Percentiles rank a stretch among this genome's conserved stretches.
These are phyloP conservation scores for Drosophila acutilabella DNA, from an alignment of 2,888 invertebrate genomes.

Conservation along the genomic window DNA sequence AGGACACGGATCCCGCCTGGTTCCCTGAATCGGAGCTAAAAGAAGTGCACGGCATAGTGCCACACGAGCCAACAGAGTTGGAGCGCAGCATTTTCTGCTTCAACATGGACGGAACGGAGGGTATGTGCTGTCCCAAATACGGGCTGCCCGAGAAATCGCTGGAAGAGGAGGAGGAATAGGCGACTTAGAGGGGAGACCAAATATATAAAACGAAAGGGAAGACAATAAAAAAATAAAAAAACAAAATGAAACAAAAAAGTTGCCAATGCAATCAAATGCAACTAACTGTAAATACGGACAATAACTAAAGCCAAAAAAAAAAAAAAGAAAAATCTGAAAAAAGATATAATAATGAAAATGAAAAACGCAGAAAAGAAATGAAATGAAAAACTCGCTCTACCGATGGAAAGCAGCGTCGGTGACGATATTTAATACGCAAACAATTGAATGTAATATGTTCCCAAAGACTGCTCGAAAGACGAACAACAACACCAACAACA, in stretches of 20 bases:
- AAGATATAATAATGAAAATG: background rate
- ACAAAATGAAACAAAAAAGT: slow-evolving; percentile 42
- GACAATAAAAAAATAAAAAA: slow-evolving; percentile 17
- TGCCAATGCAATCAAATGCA: slow-evolving; percentile 15
- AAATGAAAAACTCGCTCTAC: slow-evolving; percentile 28
- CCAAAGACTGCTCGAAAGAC: slow-evolving; percentile 68
- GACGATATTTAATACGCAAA: slow-evolving; percentile 29
- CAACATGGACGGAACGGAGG: slow-evolving; percentile 92
- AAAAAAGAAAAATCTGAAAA: slow-evolving; percentile 7
- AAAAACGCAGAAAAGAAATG: slow-evolving; percentile 1
- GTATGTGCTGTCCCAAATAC: slow-evolving; percentile 91
- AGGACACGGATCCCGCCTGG: slow-evolving; percentile 96
- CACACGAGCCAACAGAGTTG: slow-evolving; percentile 91
- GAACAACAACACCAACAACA: slow-evolving; percentile 27
- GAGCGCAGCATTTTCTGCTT: slow-evolving; percentile 94
- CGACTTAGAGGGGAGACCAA: background rate
- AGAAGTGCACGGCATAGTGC: slow-evolving; percentile 95
- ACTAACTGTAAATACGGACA: slow-evolving; percentile 71
- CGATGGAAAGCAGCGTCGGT: slow-evolving; percentile 41
- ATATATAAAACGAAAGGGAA: background rate
- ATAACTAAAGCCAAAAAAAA: slow-evolving; percentile 44
- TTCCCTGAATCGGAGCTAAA: slow-evolving; percentile 95
- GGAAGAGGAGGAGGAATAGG: slow-evolving; percentile 84
- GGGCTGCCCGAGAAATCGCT: slow-evolving; percentile 84
- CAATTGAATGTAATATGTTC: slow-evolving; percentile 40